Percentiles rank a stretch among this genome's conserved stretches.
Conservation (phyloP, 2,113 vertebrate genomes). For the Pedetes capensis region DNA sequence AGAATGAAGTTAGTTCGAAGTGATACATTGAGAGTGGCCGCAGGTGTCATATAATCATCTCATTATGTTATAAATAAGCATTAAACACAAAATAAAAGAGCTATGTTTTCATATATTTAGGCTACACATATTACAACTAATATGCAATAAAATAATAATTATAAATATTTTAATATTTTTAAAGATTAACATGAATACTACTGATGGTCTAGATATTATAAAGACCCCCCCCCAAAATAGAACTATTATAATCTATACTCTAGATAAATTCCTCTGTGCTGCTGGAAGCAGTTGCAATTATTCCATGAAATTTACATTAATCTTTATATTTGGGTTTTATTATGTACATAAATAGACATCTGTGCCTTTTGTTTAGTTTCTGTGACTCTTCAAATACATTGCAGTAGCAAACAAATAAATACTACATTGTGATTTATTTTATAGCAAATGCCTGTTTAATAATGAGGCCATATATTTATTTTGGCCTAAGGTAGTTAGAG, state of each 20-base stretch:
- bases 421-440: neutral
- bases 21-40: neutral
- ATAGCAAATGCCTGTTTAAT: neutral
- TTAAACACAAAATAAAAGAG: neutral
- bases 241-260: neutral
- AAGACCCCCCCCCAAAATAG: neutral
- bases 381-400: neutral
- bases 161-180: neutral
- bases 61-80: neutral
- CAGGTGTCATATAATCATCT: neutral
- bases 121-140: neutral
- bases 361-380: neutral
- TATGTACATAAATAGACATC: neutral
- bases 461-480: accelerated
- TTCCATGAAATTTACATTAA: neutral
- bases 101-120: neutral
- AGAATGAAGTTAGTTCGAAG: neutral
- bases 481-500: neutral
- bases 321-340: neutral
- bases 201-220: neutral
- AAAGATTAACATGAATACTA: neutral
- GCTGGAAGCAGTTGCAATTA: neutral
- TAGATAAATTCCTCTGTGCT: neutral
- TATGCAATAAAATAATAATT: neutral
- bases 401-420: neutral